A percentile compares a stretch with the other conserved stretches of the same genome.
These are phyloP conservation scores for Geotrypetes seraphini DNA, from an alignment of 2,797 vertebrate genomes.

Conservation along the genomic window DNA sequence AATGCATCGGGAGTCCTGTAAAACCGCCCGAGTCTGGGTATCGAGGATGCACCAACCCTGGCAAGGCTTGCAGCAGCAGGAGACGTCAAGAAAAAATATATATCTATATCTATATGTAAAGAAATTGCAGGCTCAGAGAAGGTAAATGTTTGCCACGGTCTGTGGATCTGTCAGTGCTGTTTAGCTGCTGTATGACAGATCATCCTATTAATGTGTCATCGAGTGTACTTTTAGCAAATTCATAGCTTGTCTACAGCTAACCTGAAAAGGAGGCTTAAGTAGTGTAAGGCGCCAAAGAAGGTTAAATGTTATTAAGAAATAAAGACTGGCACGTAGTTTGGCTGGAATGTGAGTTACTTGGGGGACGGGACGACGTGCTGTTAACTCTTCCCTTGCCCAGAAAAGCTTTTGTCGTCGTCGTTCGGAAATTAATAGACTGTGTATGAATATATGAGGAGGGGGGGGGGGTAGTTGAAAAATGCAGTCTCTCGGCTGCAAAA, in stretches of 20 bases:
- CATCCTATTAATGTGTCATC: slow-evolving; percentile 50
- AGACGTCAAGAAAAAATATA: no score
- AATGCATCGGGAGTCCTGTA: no score
- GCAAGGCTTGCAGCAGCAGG: no score
- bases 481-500: no score
- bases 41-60: no score
- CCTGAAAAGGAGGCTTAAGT: slow-evolving; percentile 29
- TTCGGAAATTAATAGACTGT: no score
- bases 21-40: no score
- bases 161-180: slow-evolving; percentile 32
- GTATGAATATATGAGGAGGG: no score
- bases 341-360: slow-evolving; percentile 40
- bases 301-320: slow-evolving; percentile 57
- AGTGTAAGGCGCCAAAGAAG: slow-evolving; percentile 44
- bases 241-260: slow-evolving; percentile 38
- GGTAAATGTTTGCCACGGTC: slow-evolving; percentile 18
- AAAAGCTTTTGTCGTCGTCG: no score
- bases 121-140: not conserved
- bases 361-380: no score
- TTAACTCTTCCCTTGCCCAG: no score
- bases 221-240: slow-evolving; percentile 33
- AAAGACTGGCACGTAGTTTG: slow-evolving; percentile 37
- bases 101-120: no score
- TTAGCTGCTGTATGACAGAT: slow-evolving; percentile 42
- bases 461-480: not conserved